Percentiles rank a stretch among this genome's conserved stretches.
Evolutionary conservation across 2,113 vertebrate genomes (phyloP).

Genomic region (Eublepharis macularius): DNA sequence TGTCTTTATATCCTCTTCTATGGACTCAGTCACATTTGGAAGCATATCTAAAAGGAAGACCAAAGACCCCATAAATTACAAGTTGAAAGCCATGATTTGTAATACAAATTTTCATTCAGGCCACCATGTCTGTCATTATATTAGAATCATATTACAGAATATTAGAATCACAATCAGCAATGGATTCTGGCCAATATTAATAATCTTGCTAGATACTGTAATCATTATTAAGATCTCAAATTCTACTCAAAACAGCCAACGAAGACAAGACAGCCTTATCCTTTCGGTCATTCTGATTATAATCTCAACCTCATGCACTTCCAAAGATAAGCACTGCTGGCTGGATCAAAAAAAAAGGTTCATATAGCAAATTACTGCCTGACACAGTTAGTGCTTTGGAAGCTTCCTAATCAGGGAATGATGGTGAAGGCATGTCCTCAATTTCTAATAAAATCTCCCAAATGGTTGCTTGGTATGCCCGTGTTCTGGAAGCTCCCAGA

Average conservation of each 20-base stretch:
- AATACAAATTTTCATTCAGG: rapidly evolving
- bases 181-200: neutral
- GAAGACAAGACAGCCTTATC: neutral
- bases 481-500: neutral
- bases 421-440: neutral
- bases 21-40: conserved; percentile 64
- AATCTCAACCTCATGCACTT: neutral
- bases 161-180: neutral
- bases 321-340: neutral
- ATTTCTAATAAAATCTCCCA: neutral
- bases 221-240: neutral
- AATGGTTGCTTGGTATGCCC: neutral
- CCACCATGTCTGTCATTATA: neutral
- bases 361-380: neutral
- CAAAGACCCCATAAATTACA: neutral
- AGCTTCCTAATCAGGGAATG: neutral
- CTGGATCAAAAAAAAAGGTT: neutral
- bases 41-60: conserved; percentile 60
- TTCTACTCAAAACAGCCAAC: neutral
- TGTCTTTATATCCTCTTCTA: conserved; percentile 79
- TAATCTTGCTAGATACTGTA: neutral
- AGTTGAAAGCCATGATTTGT: neutral
- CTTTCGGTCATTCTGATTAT: neutral
- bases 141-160: neutral
- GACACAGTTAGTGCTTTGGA: neutral